Percentiles rank a stretch among this genome's conserved stretches.
Conservation (phyloP, 2,113 vertebrate genomes). For the Cyanoderma ruficeps region DNA sequence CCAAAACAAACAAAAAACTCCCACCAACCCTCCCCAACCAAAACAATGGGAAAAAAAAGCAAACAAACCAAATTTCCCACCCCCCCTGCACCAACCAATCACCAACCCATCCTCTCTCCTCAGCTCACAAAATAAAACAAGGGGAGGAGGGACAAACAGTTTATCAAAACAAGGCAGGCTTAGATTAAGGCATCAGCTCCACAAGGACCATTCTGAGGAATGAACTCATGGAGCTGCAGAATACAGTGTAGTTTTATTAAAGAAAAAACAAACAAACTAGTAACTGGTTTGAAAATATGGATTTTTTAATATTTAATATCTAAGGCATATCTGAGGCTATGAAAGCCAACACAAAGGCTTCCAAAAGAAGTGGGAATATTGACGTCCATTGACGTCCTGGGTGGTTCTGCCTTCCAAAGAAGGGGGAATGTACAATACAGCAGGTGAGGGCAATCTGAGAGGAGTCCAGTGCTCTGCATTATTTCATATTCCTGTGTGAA, state of each 20-base stretch:
- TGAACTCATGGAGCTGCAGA: not conserved
- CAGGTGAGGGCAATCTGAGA: not conserved
- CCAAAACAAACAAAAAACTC: not conserved
- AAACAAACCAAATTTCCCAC: not conserved
- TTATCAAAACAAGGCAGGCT: not conserved
- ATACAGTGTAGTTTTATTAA: not conserved
- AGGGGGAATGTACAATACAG: not conserved
- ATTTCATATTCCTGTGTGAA: not conserved
- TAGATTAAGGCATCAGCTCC: not conserved
- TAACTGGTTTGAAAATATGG: not conserved
- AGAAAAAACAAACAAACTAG: not conserved
- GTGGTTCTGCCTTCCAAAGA: not conserved
- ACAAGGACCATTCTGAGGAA: not conserved
- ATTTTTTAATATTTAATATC: not conserved
- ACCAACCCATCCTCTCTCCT: not conserved
- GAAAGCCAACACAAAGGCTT: not conserved
- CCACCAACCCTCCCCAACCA: not conserved
- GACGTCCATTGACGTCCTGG: not conserved
- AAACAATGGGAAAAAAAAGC: not conserved
- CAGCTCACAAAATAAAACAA: not conserved
- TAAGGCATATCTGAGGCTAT: not conserved
- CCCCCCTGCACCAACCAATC: accelerated
- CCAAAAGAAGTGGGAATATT: not conserved
- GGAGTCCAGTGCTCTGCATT: not conserved
- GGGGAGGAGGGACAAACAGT: not conserved